These are phyloP conservation scores for Oligia latruncula DNA, from an alignment of 2,888 invertebrate genomes.

Conservation along the genomic window DNA sequence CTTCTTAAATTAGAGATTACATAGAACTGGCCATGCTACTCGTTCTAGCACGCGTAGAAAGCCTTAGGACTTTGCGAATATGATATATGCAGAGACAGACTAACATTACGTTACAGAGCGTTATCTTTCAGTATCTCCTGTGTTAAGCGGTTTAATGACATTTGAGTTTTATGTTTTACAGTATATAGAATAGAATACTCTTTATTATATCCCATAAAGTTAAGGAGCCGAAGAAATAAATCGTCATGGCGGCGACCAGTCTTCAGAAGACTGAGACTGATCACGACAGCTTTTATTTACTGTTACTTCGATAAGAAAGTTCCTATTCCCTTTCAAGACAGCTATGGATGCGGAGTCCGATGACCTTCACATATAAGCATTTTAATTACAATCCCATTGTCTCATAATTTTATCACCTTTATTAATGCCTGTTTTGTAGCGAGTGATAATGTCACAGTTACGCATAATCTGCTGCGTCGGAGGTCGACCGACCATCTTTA, in stretches of 20 bases:
- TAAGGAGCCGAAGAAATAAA: background rate
- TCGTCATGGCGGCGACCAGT: background rate
- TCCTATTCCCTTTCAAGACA: background rate
- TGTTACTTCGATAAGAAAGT: background rate
- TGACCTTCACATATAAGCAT: constrained; percentile 4
- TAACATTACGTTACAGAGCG: background rate
- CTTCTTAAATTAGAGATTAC: background rate
- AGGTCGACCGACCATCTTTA: constrained; percentile 31
- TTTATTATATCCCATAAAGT: too few relatives aligned
- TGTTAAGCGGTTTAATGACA: background rate
- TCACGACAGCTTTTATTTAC: background rate
- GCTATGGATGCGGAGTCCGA: background rate
- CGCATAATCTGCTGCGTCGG: constrained; percentile 44
- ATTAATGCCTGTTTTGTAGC: constrained; percentile 41
- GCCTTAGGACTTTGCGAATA: background rate
- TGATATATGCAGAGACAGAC: background rate
- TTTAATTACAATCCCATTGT: constrained; percentile 24
- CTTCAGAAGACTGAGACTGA: background rate
- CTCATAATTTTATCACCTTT: constrained; percentile 25
- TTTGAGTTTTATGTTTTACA: background rate
- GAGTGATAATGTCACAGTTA: constrained; percentile 27
- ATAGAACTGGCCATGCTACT: background rate
- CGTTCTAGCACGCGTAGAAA: background rate
- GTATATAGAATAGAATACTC: too few relatives aligned
- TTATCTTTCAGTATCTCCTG: background rate